Percentiles rank a stretch among this genome's conserved stretches.
These are phyloP conservation scores for Cerceris rybyensis DNA, from an alignment of 2,888 invertebrate species.

Conservation along the genomic window DNA sequence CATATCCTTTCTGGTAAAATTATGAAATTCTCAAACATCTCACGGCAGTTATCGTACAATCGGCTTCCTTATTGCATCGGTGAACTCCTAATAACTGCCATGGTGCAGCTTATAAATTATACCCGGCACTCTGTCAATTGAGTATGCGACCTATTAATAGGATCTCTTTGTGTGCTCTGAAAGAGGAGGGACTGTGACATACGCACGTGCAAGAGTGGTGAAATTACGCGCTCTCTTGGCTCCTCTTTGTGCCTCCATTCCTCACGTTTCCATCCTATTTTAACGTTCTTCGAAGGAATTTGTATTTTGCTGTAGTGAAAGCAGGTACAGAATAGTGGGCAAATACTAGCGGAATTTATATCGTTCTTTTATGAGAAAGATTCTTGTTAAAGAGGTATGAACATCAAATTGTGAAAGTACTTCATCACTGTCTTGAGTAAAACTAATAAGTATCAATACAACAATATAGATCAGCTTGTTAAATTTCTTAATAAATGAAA, in stretches of 20 bases:
- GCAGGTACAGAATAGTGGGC: background rate
- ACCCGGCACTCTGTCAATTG: conserved; percentile 49
- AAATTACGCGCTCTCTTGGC: conserved; percentile 47
- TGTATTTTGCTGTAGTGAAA: conserved; percentile 12
- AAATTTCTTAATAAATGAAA: no score
- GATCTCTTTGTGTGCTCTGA: conserved; percentile 52
- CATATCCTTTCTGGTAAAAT: conserved; percentile 1
- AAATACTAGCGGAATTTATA: background rate
- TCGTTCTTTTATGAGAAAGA: background rate
- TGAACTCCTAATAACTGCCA: conserved; percentile 57
- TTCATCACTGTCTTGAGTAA: background rate
- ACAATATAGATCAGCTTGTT: no score
- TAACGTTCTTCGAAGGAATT: conserved; percentile 14
- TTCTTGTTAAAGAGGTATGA: background rate
- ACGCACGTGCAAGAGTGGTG: conserved; percentile 52
- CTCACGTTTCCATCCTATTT: conserved; percentile 25
- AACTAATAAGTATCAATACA: no score
- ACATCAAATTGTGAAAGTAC: background rate
- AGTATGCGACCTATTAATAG: conserved; percentile 61
- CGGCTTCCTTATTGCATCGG: conserved; percentile 57
- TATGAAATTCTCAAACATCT: conserved; percentile 34
- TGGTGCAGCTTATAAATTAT: conserved; percentile 55
- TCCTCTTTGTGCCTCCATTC: conserved; percentile 28
- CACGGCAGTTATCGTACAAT: conserved; percentile 43
- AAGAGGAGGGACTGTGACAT: conserved; percentile 39